Conservation (phyloP, 2,888 invertebrate genomes). For the Archips xylosteana region DNA sequence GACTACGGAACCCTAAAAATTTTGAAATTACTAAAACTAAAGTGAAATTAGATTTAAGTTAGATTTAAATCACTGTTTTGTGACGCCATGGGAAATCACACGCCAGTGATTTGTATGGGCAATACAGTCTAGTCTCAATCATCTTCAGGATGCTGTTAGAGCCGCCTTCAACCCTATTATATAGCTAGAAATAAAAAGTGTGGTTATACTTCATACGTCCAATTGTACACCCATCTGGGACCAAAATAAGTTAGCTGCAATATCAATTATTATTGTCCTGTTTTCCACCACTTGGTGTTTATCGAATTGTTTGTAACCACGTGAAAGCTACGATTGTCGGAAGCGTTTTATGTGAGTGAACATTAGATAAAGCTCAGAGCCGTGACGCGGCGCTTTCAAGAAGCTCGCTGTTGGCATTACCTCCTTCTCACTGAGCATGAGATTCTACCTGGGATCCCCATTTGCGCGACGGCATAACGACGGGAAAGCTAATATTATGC, state of each 20-base stretch:
- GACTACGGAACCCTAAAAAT: too few relatives aligned
- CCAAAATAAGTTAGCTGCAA: background rate
- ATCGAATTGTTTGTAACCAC: conserved; percentile 17
- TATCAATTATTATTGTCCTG: background rate
- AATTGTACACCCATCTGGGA: background rate
- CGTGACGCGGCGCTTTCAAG: conserved; percentile 32
- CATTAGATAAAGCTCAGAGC: conserved; percentile 27
- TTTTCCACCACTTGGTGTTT: conserved; percentile 21
- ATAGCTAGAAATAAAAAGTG: background rate
- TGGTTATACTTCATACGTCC: background rate
- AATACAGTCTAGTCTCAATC: too few relatives aligned
- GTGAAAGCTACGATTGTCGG: conserved; percentile 19
- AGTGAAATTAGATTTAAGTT: too few relatives aligned
- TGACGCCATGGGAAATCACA: too few relatives aligned
- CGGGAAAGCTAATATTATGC: conserved; percentile 40
- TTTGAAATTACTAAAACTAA: too few relatives aligned
- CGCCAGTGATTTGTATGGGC: too few relatives aligned
- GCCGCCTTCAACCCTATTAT: too few relatives aligned
- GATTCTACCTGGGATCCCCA: conserved; percentile 39
- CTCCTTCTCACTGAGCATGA: conserved; percentile 38
- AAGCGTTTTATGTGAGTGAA: conserved; percentile 35
- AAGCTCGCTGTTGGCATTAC: conserved; percentile 31
- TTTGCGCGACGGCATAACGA: conserved; percentile 32
- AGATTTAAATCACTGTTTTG: too few relatives aligned
- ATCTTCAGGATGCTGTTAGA: too few relatives aligned